phyloP scores from a whole-genome alignment of 2,797 vertebrate species.

The Poecilia wingei region DNA sequence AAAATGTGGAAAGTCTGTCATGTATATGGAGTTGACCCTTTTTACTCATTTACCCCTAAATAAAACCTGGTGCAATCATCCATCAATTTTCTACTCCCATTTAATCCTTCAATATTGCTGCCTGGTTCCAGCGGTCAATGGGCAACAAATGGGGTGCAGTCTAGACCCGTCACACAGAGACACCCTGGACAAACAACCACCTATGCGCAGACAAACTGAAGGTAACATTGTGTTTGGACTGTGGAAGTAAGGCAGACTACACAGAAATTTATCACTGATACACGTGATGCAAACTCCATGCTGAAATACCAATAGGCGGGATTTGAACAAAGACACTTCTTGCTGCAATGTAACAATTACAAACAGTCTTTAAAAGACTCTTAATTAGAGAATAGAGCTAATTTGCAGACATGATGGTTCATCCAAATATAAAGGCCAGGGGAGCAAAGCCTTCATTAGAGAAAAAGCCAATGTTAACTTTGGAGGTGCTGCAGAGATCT shows the following conservation, averaged over 20 bases:
- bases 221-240: not conserved
- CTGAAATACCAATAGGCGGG: not conserved
- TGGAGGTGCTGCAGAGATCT: not conserved
- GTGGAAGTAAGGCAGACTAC: not conserved
- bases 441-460: not conserved
- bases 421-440: not conserved
- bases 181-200: not conserved
- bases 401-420: not conserved
- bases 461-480: not conserved
- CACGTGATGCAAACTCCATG: not conserved
- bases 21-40: not conserved
- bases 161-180: not conserved
- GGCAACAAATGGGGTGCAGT: not conserved
- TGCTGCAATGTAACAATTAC: not conserved
- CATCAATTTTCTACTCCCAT: not conserved
- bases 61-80: not conserved
- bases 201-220: not conserved
- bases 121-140: not conserved
- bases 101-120: not conserved
- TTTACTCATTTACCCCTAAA: not conserved
- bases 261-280: not conserved
- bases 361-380: not conserved
- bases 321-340: constrained; percentile 1
- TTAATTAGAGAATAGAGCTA: not conserved
- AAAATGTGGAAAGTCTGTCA: not conserved